Conservation (phyloP, 92 coral and sea anemone species). For the Hydrozoanthus gracilis region DNA sequence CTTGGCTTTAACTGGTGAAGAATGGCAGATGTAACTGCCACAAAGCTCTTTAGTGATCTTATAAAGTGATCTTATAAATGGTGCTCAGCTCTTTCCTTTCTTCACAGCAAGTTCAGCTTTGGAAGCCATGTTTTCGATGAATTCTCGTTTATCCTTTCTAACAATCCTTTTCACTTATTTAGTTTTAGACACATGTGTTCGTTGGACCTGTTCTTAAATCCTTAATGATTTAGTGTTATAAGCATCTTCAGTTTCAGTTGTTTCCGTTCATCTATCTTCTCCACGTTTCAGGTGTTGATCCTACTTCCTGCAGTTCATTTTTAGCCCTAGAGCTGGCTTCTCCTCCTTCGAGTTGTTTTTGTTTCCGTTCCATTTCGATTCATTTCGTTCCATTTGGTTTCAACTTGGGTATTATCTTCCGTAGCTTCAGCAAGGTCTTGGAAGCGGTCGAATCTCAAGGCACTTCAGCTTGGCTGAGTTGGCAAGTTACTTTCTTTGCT, state of each 20-base stretch:
- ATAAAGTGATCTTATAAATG: slow-evolving; percentile 2
- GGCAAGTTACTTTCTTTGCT: neutral
- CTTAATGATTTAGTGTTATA: neutral
- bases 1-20: too few species aligned
- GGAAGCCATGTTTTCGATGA: neutral
- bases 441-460: neutral
- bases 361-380: neutral
- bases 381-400: slow-evolving; percentile 1
- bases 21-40: neutral
- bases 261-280: neutral
- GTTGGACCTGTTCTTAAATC: neutral
- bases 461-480: neutral
- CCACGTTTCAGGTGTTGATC: slow-evolving; percentile 9
- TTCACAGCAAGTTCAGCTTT: neutral
- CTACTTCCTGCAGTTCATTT: neutral
- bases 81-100: neutral
- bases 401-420: neutral
- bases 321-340: neutral
- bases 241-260: neutral
- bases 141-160: neutral
- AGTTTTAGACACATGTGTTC: neutral
- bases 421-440: neutral
- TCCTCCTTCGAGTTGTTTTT: neutral
- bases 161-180: neutral
- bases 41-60: neutral